These are phyloP conservation scores for Drosophila ustulata DNA, from an alignment of 2,888 invertebrate species.

Conservation along the genomic window DNA sequence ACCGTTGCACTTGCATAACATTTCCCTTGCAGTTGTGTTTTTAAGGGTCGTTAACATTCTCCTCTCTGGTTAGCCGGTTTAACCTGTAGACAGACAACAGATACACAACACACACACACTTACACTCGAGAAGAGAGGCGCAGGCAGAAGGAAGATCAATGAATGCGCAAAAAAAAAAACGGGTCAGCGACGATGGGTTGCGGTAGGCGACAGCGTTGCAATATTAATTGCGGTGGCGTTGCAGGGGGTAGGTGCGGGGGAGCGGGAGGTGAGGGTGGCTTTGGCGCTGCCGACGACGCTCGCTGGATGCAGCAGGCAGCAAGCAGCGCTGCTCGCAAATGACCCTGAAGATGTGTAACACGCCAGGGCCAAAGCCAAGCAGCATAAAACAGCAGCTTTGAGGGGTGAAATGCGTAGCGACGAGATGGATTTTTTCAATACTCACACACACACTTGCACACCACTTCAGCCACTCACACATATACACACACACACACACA, in stretches of 20 bases:
- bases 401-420: constrained; percentile 77
- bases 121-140: constrained; percentile 42
- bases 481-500: constrained; percentile 38
- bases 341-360: constrained; percentile 64
- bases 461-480: constrained; percentile 33
- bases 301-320: constrained; percentile 1
- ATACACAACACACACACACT: constrained; percentile 49
- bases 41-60: constrained; percentile 65
- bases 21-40: constrained; percentile 31
- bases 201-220: constrained; percentile 48
- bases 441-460: constrained; percentile 45
- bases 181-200: constrained; percentile 67
- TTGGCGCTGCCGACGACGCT: constrained; percentile 10
- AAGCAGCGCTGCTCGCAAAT: constrained; percentile 29
- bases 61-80: constrained; percentile 59
- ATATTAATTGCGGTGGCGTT: constrained; percentile 57
- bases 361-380: constrained; percentile 56
- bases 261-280: constrained; percentile 1
- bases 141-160: constrained; percentile 57
- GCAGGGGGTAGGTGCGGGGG: background rate
- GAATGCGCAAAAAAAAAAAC: constrained; percentile 72
- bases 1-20: constrained; percentile 58
- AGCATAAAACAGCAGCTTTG: constrained; percentile 46
- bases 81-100: constrained; percentile 65
- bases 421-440: constrained; percentile 79